phyloP scores from a whole-genome alignment of 2,113 vertebrate species.

The Cephalopterus ornatus region DNA sequence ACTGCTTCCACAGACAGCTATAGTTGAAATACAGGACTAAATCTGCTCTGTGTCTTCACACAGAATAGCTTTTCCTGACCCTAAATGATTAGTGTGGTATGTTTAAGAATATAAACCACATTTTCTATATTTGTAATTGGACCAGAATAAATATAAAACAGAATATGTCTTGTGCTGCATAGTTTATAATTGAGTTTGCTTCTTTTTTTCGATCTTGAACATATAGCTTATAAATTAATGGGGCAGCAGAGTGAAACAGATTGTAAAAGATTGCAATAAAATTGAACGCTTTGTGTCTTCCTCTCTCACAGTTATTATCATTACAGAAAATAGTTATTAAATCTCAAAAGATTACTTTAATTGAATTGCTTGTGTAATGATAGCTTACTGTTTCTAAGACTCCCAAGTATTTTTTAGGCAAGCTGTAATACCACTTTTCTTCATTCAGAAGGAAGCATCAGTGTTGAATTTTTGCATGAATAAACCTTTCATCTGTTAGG shows the following conservation, averaged over 20 bases:
- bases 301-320: constrained; percentile 22
- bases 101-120: not conserved
- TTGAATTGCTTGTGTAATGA: constrained; percentile 39
- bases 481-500: not conserved
- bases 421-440: not conserved
- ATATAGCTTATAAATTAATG: constrained; percentile 49
- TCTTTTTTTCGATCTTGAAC: not conserved
- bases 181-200: constrained; percentile 31
- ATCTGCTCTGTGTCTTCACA: not conserved
- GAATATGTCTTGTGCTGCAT: not conserved
- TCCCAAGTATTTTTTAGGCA: not conserved
- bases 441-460: not conserved
- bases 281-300: constrained; percentile 1
- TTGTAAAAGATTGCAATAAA: constrained; percentile 51
- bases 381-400: not conserved
- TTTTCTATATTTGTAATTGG: not conserved
- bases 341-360: constrained; percentile 50
- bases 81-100: not conserved
- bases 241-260: constrained; percentile 25
- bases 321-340: constrained; percentile 57
- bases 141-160: constrained; percentile 27
- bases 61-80: not conserved
- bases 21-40: not conserved
- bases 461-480: not conserved
- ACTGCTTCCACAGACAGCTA: not conserved